Percentiles rank a stretch among this genome's conserved stretches.
Conservation (phyloP, 2,797 vertebrate species). For the Pipistrellus nathusii region DNA sequence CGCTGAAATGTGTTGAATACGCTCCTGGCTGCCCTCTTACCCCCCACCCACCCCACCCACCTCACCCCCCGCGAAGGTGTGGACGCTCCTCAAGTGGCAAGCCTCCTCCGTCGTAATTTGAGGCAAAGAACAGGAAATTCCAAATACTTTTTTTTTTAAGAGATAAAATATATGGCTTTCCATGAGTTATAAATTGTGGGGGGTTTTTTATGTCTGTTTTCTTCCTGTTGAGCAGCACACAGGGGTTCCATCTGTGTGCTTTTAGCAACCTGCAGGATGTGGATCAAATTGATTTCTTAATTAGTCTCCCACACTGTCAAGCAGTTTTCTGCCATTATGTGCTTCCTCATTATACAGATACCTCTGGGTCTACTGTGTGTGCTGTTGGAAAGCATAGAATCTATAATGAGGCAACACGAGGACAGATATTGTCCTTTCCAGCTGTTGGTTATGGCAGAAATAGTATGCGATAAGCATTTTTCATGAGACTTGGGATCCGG, state of each 20-base stretch:
- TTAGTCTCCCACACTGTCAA: slow-evolving; percentile 69
- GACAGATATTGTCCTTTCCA: slow-evolving; percentile 50
- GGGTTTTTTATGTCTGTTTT: not conserved
- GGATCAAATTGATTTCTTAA: slow-evolving; percentile 79
- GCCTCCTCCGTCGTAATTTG: not conserved
- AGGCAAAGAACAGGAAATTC: not conserved
- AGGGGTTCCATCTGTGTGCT: slow-evolving; percentile 52
- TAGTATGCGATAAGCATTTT: not conserved
- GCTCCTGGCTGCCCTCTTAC: no score
- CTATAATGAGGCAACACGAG: slow-evolving; percentile 34
- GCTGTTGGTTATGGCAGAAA: slow-evolving; percentile 39
- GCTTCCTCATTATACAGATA: slow-evolving; percentile 81
- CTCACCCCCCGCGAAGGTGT: not conserved
- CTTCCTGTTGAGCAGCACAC: slow-evolving; percentile 58
- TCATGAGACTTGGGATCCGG: not conserved
- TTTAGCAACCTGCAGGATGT: slow-evolving; percentile 67
- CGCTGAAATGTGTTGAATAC: accelerated
- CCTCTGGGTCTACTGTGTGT: slow-evolving; percentile 15
- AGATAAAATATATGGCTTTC: slow-evolving; percentile 24
- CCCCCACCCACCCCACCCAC: accelerated
- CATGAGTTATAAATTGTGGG: slow-evolving; percentile 43
- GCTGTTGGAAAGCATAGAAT: not conserved
- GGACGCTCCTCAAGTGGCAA: not conserved
- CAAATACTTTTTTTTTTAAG: slow-evolving; percentile 24
- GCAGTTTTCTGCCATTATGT: slow-evolving; percentile 80